Conservation (phyloP, 1,140 invertebrate species). For the Kradibia gibbosae region DNA sequence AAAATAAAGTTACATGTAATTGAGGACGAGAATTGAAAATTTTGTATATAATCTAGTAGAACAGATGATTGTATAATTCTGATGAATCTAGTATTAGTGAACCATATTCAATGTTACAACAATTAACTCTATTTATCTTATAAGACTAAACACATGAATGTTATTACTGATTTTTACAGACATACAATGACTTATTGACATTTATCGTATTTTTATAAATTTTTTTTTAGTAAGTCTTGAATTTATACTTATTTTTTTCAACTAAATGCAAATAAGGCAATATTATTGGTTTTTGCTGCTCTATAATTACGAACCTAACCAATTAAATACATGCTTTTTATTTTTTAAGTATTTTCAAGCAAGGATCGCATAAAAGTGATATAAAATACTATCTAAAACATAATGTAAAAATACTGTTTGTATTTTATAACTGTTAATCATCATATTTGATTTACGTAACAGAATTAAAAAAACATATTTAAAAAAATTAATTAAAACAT, state of each 20-base stretch:
- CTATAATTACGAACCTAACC: not conserved
- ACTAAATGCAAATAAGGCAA: not conserved
- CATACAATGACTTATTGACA: conserved; percentile 5
- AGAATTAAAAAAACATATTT: too few relatives aligned
- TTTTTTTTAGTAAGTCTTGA: not conserved
- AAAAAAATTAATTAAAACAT: too few relatives aligned
- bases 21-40: conserved; percentile 7
- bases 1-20: conserved; percentile 9
- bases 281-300: not conserved
- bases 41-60: not conserved
- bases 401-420: too few relatives aligned
- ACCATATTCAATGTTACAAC: conserved; percentile 11
- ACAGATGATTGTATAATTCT: conserved; percentile 14
- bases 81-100: not conserved
- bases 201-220: conserved; percentile 16
- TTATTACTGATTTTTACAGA: conserved; percentile 19
- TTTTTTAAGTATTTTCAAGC: too few relatives aligned
- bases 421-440: too few relatives aligned
- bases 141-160: conserved; percentile 22
- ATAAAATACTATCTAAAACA: too few relatives aligned
- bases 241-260: not conserved
- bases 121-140: conserved; percentile 12
- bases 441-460: too few relatives aligned
- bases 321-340: not conserved
- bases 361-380: too few relatives aligned